Evolutionary conservation across 2,113 vertebrate species (phyloP).

Genomic region (Synchiropus splendidus): DNA sequence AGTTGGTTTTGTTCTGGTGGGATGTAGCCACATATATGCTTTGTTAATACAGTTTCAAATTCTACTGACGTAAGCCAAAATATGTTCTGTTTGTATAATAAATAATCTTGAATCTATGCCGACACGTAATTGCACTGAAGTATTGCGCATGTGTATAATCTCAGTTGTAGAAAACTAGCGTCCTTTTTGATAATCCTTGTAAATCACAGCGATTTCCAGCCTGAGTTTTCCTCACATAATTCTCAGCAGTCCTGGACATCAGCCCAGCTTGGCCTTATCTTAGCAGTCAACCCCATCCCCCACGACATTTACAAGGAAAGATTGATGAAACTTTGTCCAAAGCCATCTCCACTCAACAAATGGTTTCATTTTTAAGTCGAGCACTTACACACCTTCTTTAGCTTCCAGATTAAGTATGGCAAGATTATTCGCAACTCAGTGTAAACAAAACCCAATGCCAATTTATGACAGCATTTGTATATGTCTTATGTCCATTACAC

Average conservation of each 20-base stretch:
- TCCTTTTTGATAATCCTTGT: background rate
- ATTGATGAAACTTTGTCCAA: conserved; percentile 44
- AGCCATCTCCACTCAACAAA: conserved; percentile 14
- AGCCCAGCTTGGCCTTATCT: conserved; percentile 28
- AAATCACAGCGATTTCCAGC: conserved; percentile 3
- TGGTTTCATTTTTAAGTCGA: conserved; percentile 13
- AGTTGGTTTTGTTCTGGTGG: too few relatives aligned
- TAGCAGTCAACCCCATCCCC: conserved; percentile 37
- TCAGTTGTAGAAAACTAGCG: conserved; percentile 1
- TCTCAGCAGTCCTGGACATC: conserved; percentile 15
- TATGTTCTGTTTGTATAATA: too few relatives aligned
- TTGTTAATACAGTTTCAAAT: too few relatives aligned
- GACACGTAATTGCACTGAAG: too few relatives aligned
- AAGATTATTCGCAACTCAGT: conserved; percentile 14
- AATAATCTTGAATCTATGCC: too few relatives aligned
- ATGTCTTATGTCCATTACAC: conserved; percentile 26
- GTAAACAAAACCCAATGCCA: conserved; percentile 19
- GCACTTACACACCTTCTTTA: conserved; percentile 8
- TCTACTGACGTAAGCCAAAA: too few relatives aligned
- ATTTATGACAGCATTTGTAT: conserved; percentile 24
- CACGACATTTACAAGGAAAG: conserved; percentile 56
- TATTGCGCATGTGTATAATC: background rate
- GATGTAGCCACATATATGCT: too few relatives aligned
- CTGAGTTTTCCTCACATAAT: conserved; percentile 6
- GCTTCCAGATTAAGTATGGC: conserved; percentile 1